Conservation (phyloP, 2,888 invertebrate genomes). For the Erpobdella octoculata region DNA sequence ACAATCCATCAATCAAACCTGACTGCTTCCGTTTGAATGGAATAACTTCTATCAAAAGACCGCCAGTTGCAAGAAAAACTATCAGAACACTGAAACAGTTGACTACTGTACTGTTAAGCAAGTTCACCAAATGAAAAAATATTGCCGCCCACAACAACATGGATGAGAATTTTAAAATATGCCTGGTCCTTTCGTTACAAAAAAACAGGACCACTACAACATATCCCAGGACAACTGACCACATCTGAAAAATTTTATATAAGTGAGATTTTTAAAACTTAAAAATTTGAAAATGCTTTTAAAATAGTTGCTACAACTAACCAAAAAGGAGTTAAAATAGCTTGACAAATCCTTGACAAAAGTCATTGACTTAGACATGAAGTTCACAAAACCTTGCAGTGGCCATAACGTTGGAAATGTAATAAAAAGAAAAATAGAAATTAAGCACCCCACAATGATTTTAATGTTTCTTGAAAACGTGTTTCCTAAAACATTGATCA, state of each 20-base stretch:
- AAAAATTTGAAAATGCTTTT: neutral
- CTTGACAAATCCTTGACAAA: constrained; percentile 5
- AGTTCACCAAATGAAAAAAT: constrained; percentile 67
- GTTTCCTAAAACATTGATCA: constrained; percentile 67
- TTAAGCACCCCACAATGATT: constrained; percentile 55
- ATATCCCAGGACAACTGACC: constrained; percentile 56
- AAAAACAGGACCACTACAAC: constrained; percentile 64
- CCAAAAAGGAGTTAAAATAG: neutral
- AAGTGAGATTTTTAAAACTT: neutral
- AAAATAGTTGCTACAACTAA: neutral
- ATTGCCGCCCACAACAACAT: constrained; percentile 71
- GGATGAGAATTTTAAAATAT: constrained; percentile 57
- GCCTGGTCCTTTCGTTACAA: constrained; percentile 66
- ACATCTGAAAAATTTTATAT: constrained; percentile 32
- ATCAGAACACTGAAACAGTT: constrained; percentile 55
- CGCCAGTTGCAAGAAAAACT: constrained; percentile 61
- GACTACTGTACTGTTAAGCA: constrained; percentile 65
- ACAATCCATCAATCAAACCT: too few relatives aligned
- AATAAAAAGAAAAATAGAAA: constrained; percentile 56
- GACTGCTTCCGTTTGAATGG: constrained; percentile 30
- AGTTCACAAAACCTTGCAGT: constrained; percentile 43
- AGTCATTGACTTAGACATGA: constrained; percentile 45
- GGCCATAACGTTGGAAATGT: constrained; percentile 69
- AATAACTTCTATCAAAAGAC: constrained; percentile 56
- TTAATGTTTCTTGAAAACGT: constrained; percentile 65